These are phyloP conservation scores for Canis aureus DNA, from an alignment of 2,113 vertebrate genomes.

Conservation along the genomic window DNA sequence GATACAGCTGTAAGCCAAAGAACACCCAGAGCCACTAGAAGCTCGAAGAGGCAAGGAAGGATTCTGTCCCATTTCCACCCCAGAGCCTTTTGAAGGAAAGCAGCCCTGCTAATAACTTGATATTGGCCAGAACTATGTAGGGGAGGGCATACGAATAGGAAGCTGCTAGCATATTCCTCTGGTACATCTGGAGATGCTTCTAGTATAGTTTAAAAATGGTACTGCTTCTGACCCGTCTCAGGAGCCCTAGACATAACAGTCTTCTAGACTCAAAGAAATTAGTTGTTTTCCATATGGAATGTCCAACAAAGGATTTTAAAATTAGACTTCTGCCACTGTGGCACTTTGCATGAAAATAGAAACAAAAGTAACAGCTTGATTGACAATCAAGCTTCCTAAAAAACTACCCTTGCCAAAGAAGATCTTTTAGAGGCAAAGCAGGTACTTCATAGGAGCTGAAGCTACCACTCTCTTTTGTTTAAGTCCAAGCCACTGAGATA, in stretches of 20 bases:
- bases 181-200: neutral
- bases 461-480: neutral
- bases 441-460: neutral
- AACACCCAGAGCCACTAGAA: neutral
- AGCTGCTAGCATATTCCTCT: neutral
- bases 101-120: neutral
- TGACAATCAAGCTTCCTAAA: neutral
- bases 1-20: neutral
- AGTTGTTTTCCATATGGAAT: neutral
- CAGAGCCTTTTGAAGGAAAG: neutral
- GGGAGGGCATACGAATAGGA: neutral
- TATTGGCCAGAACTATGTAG: neutral
- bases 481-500: neutral
- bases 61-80: neutral
- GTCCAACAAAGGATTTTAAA: neutral
- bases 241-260: neutral
- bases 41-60: neutral
- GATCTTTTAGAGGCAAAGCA: neutral
- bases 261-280: neutral
- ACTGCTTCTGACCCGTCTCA: neutral
- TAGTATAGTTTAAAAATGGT: neutral
- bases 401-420: neutral
- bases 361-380: neutral
- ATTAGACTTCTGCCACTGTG: neutral
- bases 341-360: neutral